Evolutionary conservation across 2,888 invertebrate species (phyloP).

Genomic region (Urechis unicinctus): DNA sequence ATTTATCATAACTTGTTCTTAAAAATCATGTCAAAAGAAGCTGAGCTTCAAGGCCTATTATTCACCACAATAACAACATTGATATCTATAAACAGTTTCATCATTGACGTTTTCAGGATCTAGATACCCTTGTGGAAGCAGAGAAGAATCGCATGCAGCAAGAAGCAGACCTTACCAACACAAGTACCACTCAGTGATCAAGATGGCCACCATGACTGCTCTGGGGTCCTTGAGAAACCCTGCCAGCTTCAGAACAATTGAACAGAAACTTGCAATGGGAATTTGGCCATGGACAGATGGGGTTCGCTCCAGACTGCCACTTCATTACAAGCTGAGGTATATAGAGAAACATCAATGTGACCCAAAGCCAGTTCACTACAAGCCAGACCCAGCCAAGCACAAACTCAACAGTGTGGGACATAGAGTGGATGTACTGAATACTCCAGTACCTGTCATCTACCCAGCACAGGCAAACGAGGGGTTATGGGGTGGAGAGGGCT

Average conservation of each 20-base stretch:
- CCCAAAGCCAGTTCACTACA: conserved; percentile 50
- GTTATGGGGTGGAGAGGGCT: conserved; percentile 94
- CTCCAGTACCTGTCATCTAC: conserved; percentile 64
- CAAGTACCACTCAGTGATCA: neutral
- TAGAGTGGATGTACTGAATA: conserved; percentile 27
- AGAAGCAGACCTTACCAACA: too few relatives aligned
- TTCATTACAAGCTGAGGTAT: conserved; percentile 45
- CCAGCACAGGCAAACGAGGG: conserved; percentile 76
- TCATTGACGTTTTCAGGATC: neutral
- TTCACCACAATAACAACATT: too few relatives aligned
- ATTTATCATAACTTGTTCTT: too few relatives aligned
- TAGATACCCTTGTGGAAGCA: neutral
- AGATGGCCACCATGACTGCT: neutral
- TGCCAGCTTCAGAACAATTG: neutral
- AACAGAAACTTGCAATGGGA: conserved; percentile 3
- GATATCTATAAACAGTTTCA: too few relatives aligned
- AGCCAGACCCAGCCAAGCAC: conserved; percentile 29
- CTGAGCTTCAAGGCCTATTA: too few relatives aligned
- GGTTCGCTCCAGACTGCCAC: conserved; percentile 38
- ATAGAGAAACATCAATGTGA: conserved; percentile 33
- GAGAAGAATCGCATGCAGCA: neutral
- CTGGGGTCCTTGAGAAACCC: neutral
- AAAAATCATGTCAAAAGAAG: too few relatives aligned
- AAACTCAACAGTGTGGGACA: conserved; percentile 15
- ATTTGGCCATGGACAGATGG: conserved; percentile 35